phyloP scores from a whole-genome alignment of 2,797 vertebrate genomes.

The Phataginus tetradactyla region DNA sequence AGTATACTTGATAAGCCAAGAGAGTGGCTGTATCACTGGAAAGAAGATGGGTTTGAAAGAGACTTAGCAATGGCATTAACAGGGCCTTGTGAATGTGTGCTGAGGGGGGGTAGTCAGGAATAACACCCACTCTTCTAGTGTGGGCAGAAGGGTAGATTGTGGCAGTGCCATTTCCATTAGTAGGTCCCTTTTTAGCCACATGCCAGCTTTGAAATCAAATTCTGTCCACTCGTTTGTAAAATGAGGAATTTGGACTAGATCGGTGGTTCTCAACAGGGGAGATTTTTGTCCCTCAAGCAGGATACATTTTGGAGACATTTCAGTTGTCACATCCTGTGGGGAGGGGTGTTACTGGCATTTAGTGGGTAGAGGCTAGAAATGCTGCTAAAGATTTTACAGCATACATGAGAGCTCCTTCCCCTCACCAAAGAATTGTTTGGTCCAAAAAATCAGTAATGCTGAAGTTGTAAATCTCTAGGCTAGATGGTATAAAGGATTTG shows the following conservation, averaged over 20 bases:
- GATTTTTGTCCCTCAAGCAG: neutral
- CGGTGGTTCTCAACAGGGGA: neutral
- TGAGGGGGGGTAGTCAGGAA: neutral
- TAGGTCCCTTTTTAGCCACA: conserved; percentile 18
- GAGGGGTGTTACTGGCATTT: neutral
- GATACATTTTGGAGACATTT: neutral
- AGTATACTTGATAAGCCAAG: neutral
- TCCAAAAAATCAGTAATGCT: neutral
- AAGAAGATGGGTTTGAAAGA: conserved; percentile 3
- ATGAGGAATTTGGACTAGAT: neutral
- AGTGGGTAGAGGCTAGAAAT: neutral
- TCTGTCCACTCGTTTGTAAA: conserved; percentile 12
- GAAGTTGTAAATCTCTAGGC: neutral
- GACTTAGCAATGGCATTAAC: neutral
- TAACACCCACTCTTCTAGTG: neutral
- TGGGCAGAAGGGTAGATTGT: neutral
- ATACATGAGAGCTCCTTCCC: neutral
- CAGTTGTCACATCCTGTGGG: neutral
- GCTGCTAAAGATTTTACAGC: neutral
- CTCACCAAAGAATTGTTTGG: neutral
- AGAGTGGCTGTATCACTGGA: neutral
- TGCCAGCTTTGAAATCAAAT: neutral
- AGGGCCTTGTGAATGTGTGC: neutral
- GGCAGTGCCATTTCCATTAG: neutral
- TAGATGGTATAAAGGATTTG: neutral